Evolutionary conservation across 2,888 invertebrate species (phyloP).

Genomic region (Rhorus exstirpatorius): DNA sequence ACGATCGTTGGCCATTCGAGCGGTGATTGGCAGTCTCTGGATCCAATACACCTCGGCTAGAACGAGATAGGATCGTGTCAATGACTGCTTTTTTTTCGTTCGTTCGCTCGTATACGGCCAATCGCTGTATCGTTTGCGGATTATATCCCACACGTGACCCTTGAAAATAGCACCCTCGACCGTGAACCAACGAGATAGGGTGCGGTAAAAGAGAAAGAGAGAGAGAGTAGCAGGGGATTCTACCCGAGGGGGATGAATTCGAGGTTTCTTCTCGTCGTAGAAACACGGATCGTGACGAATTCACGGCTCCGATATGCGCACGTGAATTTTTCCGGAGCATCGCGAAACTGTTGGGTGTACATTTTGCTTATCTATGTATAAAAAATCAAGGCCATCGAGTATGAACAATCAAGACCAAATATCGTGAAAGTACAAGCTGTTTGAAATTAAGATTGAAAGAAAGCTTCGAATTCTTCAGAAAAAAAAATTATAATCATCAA

Average conservation of each 20-base stretch:
- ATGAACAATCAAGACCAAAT: too few relatives aligned
- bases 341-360: too few relatives aligned
- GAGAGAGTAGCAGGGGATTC: conserved; percentile 1
- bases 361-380: too few relatives aligned
- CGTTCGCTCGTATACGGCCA: neutral
- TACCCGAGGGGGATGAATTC: neutral
- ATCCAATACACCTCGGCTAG: conserved; percentile 1
- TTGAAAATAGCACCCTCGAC: conserved; percentile 39
- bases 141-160: neutral
- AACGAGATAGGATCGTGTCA: conserved; percentile 1
- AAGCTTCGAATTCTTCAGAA: too few relatives aligned
- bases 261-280: neutral
- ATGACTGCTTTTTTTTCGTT: neutral
- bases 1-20: neutral
- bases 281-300: conserved; percentile 53
- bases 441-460: too few relatives aligned
- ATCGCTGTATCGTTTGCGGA: conserved; percentile 4
- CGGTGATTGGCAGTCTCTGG: neutral
- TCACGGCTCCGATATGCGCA: too few relatives aligned
- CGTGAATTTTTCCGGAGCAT: too few relatives aligned
- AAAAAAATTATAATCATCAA: too few relatives aligned
- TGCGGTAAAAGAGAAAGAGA: neutral
- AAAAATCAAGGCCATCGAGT: too few relatives aligned
- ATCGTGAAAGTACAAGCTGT: too few relatives aligned
- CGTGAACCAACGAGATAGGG: conserved; percentile 16